Conservation (phyloP, 2,113 vertebrate genomes). For the Gymnorhina tibicen region DNA sequence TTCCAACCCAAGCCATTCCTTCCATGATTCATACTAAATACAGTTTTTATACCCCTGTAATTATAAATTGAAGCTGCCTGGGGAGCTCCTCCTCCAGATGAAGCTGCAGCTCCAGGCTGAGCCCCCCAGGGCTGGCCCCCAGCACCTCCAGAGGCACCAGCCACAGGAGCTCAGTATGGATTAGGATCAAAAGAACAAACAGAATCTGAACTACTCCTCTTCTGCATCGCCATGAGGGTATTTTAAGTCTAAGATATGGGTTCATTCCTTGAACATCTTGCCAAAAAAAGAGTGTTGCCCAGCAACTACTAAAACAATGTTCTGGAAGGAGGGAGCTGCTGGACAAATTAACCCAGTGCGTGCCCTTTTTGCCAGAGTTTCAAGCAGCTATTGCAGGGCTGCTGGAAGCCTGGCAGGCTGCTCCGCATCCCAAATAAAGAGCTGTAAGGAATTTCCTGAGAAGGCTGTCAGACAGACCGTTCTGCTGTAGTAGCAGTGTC, state of each 20-base stretch:
- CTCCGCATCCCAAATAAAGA: not conserved
- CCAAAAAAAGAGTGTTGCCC: conserved; percentile 63
- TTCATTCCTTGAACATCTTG: conserved; percentile 53
- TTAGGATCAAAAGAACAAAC: conserved; percentile 31
- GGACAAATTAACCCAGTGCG: conserved; percentile 48
- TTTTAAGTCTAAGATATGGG: conserved; percentile 56
- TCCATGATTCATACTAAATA: accelerated
- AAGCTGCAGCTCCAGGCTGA: not conserved
- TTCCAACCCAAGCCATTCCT: not conserved
- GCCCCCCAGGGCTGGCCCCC: not conserved
- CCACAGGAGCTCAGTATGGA: not conserved
- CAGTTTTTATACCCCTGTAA: not conserved
- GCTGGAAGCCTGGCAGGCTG: not conserved
- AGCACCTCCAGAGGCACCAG: not conserved
- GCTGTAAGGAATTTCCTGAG: not conserved
- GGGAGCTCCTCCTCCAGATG: not conserved
- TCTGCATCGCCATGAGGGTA: conserved; percentile 26
- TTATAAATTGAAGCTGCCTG: not conserved
- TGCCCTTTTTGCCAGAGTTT: not conserved
- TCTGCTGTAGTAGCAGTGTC: not conserved
- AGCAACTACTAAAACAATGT: conserved; percentile 62
- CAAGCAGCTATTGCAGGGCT: not conserved
- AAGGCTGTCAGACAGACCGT: not conserved
- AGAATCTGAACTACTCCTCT: conserved; percentile 1
- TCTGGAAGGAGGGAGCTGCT: conserved; percentile 36